Evolutionary conservation across 2,888 invertebrate genomes (phyloP).

Genomic region (Clistopyga incitator): DNA sequence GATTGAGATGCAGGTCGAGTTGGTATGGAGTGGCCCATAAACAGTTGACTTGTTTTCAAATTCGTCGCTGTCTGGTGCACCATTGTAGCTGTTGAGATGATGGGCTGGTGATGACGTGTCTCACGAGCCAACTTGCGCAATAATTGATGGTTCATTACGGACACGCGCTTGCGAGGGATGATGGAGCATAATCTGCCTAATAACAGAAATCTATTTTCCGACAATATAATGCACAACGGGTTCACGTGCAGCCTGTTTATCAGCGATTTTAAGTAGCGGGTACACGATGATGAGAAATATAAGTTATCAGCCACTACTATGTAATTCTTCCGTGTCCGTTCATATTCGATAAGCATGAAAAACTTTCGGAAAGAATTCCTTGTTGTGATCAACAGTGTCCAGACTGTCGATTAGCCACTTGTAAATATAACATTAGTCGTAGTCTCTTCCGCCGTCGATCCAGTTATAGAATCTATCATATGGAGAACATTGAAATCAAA

Average conservation of each 20-base stretch:
- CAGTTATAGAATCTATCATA: background rate
- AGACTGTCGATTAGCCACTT: background rate
- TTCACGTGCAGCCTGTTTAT: constrained; percentile 12
- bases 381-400: background rate
- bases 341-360: background rate
- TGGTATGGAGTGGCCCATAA: background rate
- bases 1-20: too few relatives aligned
- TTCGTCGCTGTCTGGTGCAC: background rate
- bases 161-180: constrained; percentile 23
- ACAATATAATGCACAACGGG: constrained; percentile 25
- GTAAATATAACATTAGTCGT: background rate
- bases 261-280: background rate
- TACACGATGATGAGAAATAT: background rate
- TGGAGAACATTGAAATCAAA: too few relatives aligned
- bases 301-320: background rate
- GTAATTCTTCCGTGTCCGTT: background rate
- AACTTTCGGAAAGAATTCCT: background rate
- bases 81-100: background rate
- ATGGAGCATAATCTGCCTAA: constrained; percentile 41
- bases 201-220: constrained; percentile 2
- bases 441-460: background rate
- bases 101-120: constrained; percentile 19
- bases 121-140: constrained; percentile 19
- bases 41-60: constrained; percentile 13
- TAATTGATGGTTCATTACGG: background rate